A percentile compares a stretch with the other conserved stretches of the same genome.
Conservation (phyloP, 2,113 vertebrate species). For the Odobenus rosmarus region DNA sequence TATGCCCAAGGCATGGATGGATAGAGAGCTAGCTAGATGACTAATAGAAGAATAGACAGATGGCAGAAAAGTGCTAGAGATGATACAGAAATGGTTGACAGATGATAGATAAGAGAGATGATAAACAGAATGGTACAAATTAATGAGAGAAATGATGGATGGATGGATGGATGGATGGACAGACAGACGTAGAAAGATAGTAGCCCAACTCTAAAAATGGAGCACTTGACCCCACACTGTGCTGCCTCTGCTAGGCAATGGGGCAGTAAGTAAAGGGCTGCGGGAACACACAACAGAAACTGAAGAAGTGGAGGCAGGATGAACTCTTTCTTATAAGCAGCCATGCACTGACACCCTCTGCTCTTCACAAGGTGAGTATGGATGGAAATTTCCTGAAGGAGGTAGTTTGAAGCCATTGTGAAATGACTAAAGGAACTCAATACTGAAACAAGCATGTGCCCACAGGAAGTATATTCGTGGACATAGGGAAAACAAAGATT, state of each 20-base stretch:
- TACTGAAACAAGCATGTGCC: slow-evolving; percentile 45
- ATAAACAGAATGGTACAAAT: background rate
- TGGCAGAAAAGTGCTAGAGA: background rate
- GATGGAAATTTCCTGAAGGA: slow-evolving; percentile 51
- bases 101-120: background rate
- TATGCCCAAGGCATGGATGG: background rate
- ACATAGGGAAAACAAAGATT: slow-evolving; percentile 69
- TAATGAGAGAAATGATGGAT: background rate
- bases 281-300: background rate
- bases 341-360: fast-evolving
- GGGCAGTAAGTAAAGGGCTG: background rate
- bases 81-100: background rate
- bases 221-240: background rate
- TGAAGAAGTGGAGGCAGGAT: background rate
- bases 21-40: background rate
- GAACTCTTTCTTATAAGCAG: background rate
- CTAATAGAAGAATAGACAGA: background rate
- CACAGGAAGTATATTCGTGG: background rate
- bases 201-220: background rate
- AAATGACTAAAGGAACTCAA: slow-evolving; percentile 65
- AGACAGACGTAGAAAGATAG: background rate
- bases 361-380: slow-evolving; percentile 4
- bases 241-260: background rate
- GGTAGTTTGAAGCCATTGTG: slow-evolving; percentile 57
- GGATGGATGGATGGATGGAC: background rate